Conservation (phyloP, 2,113 vertebrate species). For the Poecile atricapillus region DNA sequence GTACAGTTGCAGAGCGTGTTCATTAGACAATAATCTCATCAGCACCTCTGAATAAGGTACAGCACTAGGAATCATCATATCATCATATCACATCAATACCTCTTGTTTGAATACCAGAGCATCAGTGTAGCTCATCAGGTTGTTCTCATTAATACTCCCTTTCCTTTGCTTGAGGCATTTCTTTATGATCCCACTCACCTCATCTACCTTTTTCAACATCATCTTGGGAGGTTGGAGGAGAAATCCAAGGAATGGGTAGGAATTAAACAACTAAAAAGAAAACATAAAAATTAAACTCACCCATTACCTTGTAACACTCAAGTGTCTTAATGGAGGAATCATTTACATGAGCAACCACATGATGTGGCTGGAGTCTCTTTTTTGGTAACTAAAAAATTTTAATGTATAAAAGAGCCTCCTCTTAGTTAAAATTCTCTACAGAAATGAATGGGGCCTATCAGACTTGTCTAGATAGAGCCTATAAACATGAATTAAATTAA, state of each 20-base stretch:
- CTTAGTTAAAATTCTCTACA: background rate
- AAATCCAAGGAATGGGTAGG: slow-evolving; percentile 54
- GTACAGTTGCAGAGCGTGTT: rapidly evolving
- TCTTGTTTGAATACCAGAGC: slow-evolving; percentile 41
- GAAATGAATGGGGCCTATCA: slow-evolving; percentile 23
- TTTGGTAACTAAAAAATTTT: background rate
- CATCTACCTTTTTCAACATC: slow-evolving; percentile 1
- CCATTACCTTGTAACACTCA: background rate
- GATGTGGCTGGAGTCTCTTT: background rate
- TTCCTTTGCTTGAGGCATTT: background rate
- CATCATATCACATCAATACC: background rate
- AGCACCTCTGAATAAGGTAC: background rate
- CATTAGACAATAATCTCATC: background rate
- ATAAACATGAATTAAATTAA: slow-evolving; percentile 38
- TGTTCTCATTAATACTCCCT: background rate
- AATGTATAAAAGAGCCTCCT: background rate
- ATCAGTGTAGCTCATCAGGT: slow-evolving; percentile 3
- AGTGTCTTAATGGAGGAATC: background rate
- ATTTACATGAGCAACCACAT: background rate
- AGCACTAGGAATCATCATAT: background rate
- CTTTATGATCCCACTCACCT: slow-evolving; percentile 10
- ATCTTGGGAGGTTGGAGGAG: slow-evolving; percentile 44
- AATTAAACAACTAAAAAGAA: slow-evolving; percentile 43
- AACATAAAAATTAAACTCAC: background rate
- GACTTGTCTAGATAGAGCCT: slow-evolving; percentile 32